These are phyloP conservation scores for Apaloderma vittatum DNA, from an alignment of 2,113 vertebrate genomes.

Conservation along the genomic window DNA sequence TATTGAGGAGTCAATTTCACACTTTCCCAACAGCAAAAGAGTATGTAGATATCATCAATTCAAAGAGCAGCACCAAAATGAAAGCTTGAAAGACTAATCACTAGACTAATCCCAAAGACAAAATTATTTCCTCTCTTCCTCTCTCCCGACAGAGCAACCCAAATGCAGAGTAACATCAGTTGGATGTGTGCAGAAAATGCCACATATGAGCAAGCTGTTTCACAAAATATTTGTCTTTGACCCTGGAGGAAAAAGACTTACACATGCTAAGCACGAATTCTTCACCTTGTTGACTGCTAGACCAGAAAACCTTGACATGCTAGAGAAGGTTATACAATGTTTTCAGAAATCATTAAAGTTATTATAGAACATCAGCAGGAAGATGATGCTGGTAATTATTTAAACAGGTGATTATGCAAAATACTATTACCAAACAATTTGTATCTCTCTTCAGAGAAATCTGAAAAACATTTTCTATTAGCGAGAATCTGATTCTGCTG, in stretches of 20 bases:
- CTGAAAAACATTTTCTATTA: not conserved
- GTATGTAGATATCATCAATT: not conserved
- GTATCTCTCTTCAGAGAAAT: constrained; percentile 38
- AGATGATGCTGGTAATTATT: constrained; percentile 20
- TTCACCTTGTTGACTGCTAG: not conserved
- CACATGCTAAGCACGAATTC: not conserved
- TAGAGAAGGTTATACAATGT: not conserved
- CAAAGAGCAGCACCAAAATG: accelerated
- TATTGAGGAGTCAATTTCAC: not conserved
- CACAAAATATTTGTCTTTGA: not conserved
- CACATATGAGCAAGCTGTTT: not conserved
- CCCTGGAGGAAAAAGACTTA: not conserved
- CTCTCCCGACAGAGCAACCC: not conserved
- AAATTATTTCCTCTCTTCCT: not conserved
- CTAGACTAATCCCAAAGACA: not conserved
- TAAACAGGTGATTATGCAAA: constrained; percentile 54
- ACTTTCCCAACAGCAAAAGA: not conserved
- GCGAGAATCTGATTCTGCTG: not conserved
- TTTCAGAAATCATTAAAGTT: constrained; percentile 51
- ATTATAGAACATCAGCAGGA: constrained; percentile 31
- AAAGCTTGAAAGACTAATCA: not conserved
- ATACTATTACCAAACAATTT: constrained; percentile 12
- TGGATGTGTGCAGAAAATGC: not conserved
- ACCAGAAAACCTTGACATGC: constrained; percentile 9
- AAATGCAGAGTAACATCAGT: not conserved